phyloP scores from a whole-genome alignment of 2,888 invertebrate species.

The Scrobipalpa costella region DNA sequence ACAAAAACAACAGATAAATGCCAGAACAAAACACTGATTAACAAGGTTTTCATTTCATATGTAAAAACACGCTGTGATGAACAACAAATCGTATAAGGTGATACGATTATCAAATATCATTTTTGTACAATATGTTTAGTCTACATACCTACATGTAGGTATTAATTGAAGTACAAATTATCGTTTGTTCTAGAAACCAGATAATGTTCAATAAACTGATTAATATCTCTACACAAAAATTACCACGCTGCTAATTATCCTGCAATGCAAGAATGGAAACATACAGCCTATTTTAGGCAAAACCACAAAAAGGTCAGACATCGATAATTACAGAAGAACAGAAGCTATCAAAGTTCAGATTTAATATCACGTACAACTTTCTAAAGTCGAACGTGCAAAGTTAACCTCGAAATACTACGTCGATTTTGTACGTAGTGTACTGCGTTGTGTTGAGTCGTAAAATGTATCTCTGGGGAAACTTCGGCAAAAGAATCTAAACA shows the following conservation, averaged over 20 bases:
- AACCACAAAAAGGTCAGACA: constrained; percentile 14
- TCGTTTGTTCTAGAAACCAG: constrained; percentile 23
- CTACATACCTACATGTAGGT: constrained; percentile 1
- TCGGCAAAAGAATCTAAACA: background rate
- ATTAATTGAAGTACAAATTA: constrained; percentile 28
- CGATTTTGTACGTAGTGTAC: background rate
- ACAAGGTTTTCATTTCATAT: background rate
- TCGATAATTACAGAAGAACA: constrained; percentile 6
- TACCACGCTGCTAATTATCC: constrained; percentile 23
- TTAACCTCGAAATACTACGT: background rate
- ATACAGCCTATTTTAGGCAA: constrained; percentile 10
- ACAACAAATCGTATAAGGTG: background rate
- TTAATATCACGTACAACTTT: background rate
- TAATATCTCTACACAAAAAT: constrained; percentile 18
- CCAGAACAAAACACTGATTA: constrained; percentile 3
- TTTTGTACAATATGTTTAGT: constrained; percentile 16
- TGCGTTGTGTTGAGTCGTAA: background rate
- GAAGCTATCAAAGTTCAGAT: background rate
- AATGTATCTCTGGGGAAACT: background rate
- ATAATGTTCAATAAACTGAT: constrained; percentile 23
- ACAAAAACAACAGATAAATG: background rate
- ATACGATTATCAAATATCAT: constrained; percentile 7
- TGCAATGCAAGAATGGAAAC: constrained; percentile 20
- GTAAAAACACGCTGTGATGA: background rate
- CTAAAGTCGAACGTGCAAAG: background rate